Percentiles rank a stretch among this genome's conserved stretches.
phyloP scores from a whole-genome alignment of 2,113 vertebrate genomes.

The Clarias gariepinus region DNA sequence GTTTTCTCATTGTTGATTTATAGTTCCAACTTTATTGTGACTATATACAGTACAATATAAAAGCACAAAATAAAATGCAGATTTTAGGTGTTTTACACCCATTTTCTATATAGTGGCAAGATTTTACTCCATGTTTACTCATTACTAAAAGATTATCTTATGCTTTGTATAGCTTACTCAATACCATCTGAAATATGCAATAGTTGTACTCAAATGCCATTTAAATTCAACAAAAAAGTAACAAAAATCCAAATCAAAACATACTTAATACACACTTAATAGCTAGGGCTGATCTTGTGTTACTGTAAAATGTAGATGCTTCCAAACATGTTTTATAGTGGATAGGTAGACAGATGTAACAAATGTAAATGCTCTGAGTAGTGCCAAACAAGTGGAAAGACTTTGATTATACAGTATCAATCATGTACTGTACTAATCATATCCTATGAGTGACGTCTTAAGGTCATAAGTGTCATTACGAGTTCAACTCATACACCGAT shows the following conservation, averaged over 20 bases:
- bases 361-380: neutral
- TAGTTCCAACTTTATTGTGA: neutral
- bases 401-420: neutral
- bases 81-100: neutral
- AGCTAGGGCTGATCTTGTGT: neutral
- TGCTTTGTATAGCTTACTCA: neutral
- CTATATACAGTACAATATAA: neutral
- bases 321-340: neutral
- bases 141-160: neutral
- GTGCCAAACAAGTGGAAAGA: neutral
- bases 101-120: neutral
- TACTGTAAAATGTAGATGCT: neutral
- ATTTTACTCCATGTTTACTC: neutral
- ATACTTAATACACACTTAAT: neutral
- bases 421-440: neutral
- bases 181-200: neutral
- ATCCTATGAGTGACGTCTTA: neutral
- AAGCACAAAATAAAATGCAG: neutral
- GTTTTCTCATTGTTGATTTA: slow-evolving; percentile 2
- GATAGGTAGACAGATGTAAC: neutral
- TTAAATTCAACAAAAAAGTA: neutral
- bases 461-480: neutral
- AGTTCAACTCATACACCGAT: neutral
- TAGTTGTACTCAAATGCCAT: neutral
- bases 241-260: neutral